phyloP scores from a whole-genome alignment of 1,140 invertebrate species.

The Littorina saxatilis region DNA sequence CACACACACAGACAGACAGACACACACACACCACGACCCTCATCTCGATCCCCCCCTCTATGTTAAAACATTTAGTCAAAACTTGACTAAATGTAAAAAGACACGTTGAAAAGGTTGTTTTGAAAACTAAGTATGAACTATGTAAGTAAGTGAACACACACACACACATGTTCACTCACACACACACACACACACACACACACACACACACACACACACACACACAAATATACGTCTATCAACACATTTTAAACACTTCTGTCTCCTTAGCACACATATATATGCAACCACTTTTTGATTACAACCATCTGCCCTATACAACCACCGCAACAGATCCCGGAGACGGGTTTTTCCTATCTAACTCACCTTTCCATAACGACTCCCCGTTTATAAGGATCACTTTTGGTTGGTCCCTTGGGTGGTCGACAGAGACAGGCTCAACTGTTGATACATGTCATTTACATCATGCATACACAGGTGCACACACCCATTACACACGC shows the following conservation, averaged over 20 bases:
- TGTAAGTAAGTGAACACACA: neutral
- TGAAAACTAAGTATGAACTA: slow-evolving; percentile 68
- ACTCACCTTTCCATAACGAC: too few species aligned
- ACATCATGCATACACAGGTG: neutral
- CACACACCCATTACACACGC: neutral
- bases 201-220: slow-evolving; percentile 45
- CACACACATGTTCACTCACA: slow-evolving; percentile 14
- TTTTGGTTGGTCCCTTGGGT: too few species aligned
- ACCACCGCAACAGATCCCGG: too few species aligned
- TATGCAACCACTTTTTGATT: neutral
- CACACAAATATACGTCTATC: slow-evolving; percentile 3
- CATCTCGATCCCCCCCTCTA: too few species aligned
- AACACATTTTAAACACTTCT: too few species aligned
- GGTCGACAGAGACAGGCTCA: too few species aligned
- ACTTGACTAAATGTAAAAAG: neutral
- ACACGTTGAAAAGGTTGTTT: too few species aligned
- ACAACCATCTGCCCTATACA: too few species aligned
- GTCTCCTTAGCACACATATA: too few species aligned
- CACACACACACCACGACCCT: slow-evolving; percentile 30
- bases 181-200: slow-evolving; percentile 25
- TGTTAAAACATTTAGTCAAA: slow-evolving; percentile 47
- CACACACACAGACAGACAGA: slow-evolving; percentile 5
- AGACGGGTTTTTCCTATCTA: too few species aligned
- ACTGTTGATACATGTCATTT: too few species aligned
- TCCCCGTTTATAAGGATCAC: too few species aligned